Conservation (phyloP, 1,140 invertebrate genomes). For the Andricus grossulariae region DNA sequence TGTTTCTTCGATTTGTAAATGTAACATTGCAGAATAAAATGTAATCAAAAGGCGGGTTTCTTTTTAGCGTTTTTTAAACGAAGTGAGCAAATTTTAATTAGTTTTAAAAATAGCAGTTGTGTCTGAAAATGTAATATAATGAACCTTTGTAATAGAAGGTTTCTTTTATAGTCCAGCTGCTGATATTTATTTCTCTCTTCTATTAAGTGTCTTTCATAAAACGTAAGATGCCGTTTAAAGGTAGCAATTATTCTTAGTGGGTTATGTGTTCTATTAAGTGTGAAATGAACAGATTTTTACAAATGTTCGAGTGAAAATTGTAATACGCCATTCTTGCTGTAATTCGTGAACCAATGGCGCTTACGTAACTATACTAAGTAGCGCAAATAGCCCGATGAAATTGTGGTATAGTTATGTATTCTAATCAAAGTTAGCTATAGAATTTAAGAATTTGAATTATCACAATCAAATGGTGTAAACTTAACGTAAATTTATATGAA, state of each 20-base stretch:
- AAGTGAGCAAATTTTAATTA: no score
- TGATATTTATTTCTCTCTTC: not conserved
- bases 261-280: not conserved
- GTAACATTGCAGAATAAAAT: no score
- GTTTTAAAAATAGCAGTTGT: no score
- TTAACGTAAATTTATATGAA: not conserved
- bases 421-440: conserved; percentile 24
- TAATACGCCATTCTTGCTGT: conserved; percentile 22
- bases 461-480: conserved; percentile 26
- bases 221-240: conserved; percentile 17
- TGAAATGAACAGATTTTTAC: conserved; percentile 12
- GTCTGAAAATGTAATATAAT: no score
- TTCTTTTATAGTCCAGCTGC: no score
- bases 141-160: no score
- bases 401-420: conserved; percentile 5
- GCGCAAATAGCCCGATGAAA: not conserved
- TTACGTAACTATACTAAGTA: not conserved
- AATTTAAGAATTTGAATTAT: conserved; percentile 23
- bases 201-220: conserved; percentile 28
- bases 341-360: not conserved
- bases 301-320: not conserved
- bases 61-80: no score
- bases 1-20: no score
- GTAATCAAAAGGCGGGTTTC: no score
- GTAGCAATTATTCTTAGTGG: not conserved